phyloP scores from a whole-genome alignment of 2,888 invertebrate genomes.

The Polymixis lichenea region DNA sequence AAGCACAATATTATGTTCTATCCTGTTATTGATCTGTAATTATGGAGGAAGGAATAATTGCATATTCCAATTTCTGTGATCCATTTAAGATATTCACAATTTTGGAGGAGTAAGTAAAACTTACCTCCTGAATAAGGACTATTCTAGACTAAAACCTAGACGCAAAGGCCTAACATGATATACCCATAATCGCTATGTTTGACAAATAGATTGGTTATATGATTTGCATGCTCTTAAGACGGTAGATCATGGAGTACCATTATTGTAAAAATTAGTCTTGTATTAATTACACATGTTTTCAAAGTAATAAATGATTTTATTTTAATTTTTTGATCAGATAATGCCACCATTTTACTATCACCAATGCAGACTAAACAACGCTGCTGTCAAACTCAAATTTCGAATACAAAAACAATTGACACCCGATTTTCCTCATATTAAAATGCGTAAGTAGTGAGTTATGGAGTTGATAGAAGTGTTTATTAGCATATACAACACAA shows the following conservation, averaged over 20 bases:
- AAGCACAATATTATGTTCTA: background rate
- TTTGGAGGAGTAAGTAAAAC: background rate
- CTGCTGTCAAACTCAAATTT: conserved; percentile 2
- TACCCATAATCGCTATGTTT: background rate
- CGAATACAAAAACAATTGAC: conserved; percentile 21
- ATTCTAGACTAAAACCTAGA: background rate
- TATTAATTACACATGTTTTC: background rate
- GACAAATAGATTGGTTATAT: background rate
- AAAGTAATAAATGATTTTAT: background rate
- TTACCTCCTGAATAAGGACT: background rate
- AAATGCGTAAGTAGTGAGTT: conserved; percentile 38
- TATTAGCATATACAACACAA: conserved; percentile 56
- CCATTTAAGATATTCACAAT: background rate
- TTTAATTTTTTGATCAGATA: background rate
- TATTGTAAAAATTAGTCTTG: too few relatives aligned
- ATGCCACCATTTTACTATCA: background rate
- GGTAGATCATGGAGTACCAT: background rate
- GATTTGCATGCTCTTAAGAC: background rate
- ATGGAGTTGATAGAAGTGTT: conserved; percentile 36
- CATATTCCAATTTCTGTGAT: background rate
- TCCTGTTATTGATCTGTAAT: background rate
- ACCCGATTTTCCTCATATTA: conserved; percentile 34
- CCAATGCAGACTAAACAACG: background rate
- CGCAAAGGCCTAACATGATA: background rate
- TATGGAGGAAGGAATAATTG: background rate